These are phyloP conservation scores for Lapara coniferarum DNA, from an alignment of 2,888 invertebrate species.

Conservation along the genomic window DNA sequence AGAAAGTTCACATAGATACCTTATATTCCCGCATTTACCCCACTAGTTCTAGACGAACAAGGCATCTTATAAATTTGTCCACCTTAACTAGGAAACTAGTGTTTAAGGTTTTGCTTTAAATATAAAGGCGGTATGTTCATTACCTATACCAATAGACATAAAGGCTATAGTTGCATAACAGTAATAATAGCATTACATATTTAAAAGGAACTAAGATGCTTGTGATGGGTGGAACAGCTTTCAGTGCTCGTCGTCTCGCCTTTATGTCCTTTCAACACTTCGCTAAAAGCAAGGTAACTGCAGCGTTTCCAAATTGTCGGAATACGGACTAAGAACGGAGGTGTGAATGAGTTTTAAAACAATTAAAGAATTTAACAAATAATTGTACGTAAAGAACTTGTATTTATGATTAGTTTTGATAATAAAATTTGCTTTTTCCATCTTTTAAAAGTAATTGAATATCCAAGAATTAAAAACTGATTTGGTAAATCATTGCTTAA, in stretches of 20 bases:
- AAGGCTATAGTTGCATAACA: conserved; percentile 23
- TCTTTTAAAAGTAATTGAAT: no score
- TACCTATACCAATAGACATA: not conserved
- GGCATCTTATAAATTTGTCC: not conserved
- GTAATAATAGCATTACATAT: conserved; percentile 27
- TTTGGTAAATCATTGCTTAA: no score
- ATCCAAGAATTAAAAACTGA: no score
- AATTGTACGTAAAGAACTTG: no score
- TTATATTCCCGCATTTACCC: no score
- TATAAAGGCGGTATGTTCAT: not conserved
- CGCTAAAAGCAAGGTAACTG: conserved; percentile 16
- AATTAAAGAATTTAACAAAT: no score
- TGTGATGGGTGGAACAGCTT: conserved; percentile 5
- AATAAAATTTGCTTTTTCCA: no score
- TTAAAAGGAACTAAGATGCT: conserved; percentile 10
- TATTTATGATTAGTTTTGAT: no score
- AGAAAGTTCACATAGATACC: no score
- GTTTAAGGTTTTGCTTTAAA: not conserved
- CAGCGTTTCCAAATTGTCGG: conserved; percentile 12
- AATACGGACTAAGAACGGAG: conserved; percentile 4
- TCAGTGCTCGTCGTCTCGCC: conserved; percentile 15
- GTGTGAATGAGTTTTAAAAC: not conserved
- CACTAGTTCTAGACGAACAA: not conserved
- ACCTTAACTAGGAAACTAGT: not conserved
- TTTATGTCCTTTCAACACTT: conserved; percentile 20